Base-by-base conservation (phyloP, 1,140 invertebrate genomes). In the Diplogasteroides magnus region DNA sequence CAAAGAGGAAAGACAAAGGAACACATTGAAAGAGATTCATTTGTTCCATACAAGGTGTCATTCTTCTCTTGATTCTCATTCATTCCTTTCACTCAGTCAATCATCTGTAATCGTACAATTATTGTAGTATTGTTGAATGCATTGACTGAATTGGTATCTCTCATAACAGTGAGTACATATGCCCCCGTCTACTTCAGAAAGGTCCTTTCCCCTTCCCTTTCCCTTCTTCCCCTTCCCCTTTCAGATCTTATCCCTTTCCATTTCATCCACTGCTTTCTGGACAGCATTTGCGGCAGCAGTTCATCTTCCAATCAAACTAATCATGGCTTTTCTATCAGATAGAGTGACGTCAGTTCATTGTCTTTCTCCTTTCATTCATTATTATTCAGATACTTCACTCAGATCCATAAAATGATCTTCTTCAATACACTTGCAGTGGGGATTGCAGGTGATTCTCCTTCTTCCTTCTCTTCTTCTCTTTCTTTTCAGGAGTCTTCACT, bases 361-460 rank as follows among this genome's bases (percentile, higher is more conserved):
- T n/a, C n/a, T n/a, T n/a, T n/a, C n/a, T n/a, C n/a, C n/a, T n/a
- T n/a, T n/a, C n/a, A n/a, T n/a, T n/a, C n/a, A n/a, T n/a, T n/a
- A n/a, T 31, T 74, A 69, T 78, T 48, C 59, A 77, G 76, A 56
- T 78, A 31, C 55, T 31, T 77, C 2, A 64, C 55, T 3, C 71
- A 78, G 63, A 31, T 31, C 3, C 61, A 75, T 27, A 68, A 75
- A 63, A 80, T 78, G 78, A 61, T 77, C 31, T 55, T 81, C 60
- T 78, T 70, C 76, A 78, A 78, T 31, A 60, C 77, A 15, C 59
- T 81, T 19, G 79, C 77, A 2, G 74, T 78, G 0, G 67, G 71
- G 23, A 23, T 74, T 6, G 73, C 78, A 2, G 77, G 73, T 14
- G n/a, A n/a, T n/a, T n/a, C n/a, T n/a, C n/a, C n/a, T n/a, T n/a